Evolutionary conservation across 2,113 vertebrate genomes (phyloP).

Genomic region (Microcebus griseorufus): DNA sequence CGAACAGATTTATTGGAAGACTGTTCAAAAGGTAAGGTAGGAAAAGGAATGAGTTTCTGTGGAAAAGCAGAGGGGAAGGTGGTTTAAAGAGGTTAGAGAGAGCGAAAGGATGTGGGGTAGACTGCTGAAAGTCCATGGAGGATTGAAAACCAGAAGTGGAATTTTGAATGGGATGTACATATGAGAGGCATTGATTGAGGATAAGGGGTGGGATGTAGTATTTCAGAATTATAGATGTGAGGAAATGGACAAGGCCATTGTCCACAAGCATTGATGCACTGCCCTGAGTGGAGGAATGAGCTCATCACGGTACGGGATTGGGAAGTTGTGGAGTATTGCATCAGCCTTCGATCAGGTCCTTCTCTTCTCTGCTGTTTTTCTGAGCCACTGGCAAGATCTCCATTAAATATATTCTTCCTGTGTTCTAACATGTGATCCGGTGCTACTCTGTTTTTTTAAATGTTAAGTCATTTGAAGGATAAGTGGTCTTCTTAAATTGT

Average conservation of each 20-base stretch:
- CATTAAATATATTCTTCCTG: neutral
- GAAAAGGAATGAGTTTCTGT: neutral
- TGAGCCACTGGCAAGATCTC: neutral
- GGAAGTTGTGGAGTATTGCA: neutral
- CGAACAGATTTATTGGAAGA: slow-evolving; percentile 27
- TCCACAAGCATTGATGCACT: slow-evolving; percentile 53
- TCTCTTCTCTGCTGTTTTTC: neutral
- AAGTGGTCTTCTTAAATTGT: neutral
- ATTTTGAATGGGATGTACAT: slow-evolving; percentile 63
- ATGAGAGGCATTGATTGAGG: slow-evolving; percentile 73
- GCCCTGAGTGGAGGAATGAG: slow-evolving; percentile 59
- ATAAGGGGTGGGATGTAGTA: slow-evolving; percentile 52
- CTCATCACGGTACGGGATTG: slow-evolving; percentile 37
- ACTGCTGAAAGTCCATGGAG: slow-evolving; percentile 55
- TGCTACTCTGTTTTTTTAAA: neutral
- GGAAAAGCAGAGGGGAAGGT: slow-evolving; percentile 21
- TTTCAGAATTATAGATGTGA: slow-evolving; percentile 69
- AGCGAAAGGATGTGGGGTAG: slow-evolving; percentile 72
- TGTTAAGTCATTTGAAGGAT: neutral
- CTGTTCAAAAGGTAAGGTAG: neutral
- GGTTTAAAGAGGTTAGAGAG: slow-evolving; percentile 33
- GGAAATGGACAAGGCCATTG: slow-evolving; percentile 66
- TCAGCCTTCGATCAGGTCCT: neutral
- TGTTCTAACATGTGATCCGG: neutral
- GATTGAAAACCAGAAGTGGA: slow-evolving; percentile 69